phyloP scores from a whole-genome alignment of 2,797 vertebrate species.

The Ctenochaetus hawaiiensis region DNA sequence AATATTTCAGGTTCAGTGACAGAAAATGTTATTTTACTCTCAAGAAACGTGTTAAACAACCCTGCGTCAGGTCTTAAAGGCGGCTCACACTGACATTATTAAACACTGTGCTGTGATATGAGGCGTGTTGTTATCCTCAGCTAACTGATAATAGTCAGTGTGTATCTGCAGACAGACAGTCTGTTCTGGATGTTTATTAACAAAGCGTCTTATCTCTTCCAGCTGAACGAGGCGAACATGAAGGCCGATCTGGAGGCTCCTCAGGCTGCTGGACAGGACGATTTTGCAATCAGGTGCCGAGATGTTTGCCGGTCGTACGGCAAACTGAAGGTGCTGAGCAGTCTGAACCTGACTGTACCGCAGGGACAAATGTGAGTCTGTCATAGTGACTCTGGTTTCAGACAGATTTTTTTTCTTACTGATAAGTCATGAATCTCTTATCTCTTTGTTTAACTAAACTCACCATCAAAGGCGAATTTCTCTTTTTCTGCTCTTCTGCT shows the following conservation, averaged over 20 bases:
- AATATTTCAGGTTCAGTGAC: background rate
- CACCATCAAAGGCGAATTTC: background rate
- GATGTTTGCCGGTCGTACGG: constrained; percentile 86
- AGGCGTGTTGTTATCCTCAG: background rate
- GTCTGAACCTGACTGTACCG: constrained; percentile 83
- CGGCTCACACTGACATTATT: no score
- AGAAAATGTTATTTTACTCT: background rate
- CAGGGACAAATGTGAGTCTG: constrained; percentile 88
- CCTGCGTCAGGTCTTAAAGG: background rate
- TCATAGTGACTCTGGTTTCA: background rate
- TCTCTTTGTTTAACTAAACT: background rate
- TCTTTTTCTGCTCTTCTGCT: background rate
- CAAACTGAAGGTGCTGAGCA: constrained; percentile 84
- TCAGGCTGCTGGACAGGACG: constrained; percentile 44
- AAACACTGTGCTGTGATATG: background rate
- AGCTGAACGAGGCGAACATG: constrained; percentile 71
- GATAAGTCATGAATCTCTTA: background rate
- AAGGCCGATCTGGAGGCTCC: constrained; percentile 78
- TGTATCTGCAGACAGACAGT: background rate
- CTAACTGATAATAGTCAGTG: background rate
- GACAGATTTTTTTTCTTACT: fast-evolving
- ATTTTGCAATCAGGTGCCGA: constrained; percentile 78
- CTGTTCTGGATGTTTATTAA: background rate
- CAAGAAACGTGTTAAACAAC: background rate
- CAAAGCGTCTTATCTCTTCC: constrained; percentile 8